Percentiles rank a stretch among this genome's conserved stretches.
phyloP scores from a whole-genome alignment of 2,113 vertebrate genomes.

The Danio rerio region DNA sequence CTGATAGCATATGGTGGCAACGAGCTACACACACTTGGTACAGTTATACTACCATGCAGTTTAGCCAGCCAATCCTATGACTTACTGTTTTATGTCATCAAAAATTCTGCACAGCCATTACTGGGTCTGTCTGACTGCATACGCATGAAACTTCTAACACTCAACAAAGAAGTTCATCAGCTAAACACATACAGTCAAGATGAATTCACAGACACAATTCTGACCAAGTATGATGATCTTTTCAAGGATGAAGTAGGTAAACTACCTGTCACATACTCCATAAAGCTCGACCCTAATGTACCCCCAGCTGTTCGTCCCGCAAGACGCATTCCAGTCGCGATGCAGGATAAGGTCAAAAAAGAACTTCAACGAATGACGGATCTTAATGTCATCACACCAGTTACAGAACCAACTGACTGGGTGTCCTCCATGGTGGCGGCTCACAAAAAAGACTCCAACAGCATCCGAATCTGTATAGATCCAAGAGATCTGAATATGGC shows the following conservation, averaged over 20 bases:
- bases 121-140: neutral
- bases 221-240: neutral
- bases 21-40: neutral
- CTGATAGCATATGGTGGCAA: neutral
- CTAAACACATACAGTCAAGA: neutral
- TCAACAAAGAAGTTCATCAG: neutral
- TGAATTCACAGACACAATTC: neutral
- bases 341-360: neutral
- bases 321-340: neutral
- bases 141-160: neutral
- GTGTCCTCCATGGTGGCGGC: neutral
- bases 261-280: neutral
- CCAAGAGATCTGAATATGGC: neutral
- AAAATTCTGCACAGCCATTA: slow-evolving; percentile 15
- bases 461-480: slow-evolving; percentile 3
- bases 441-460: neutral
- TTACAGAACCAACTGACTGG: neutral
- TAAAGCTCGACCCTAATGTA: neutral
- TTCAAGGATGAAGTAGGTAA: neutral
- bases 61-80: neutral
- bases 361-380: neutral
- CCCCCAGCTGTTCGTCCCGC: neutral
- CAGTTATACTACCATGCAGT: neutral
- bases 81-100: neutral
- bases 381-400: neutral